Evolutionary conservation across 2,888 invertebrate genomes (phyloP).

Genomic region (Spisula subtruncata): DNA sequence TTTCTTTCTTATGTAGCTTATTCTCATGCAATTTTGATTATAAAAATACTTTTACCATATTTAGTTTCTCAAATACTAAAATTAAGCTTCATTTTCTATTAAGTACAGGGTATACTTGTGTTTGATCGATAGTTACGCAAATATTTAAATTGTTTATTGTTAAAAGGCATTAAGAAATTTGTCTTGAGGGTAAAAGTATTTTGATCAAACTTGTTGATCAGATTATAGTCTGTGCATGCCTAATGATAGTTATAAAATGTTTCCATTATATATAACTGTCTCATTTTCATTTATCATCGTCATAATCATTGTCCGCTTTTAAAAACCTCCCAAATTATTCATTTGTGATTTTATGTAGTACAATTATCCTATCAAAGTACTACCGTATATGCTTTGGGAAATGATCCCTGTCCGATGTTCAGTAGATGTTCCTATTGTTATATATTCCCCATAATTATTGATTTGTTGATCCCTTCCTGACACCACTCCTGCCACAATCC

Average conservation of each 20-base stretch:
- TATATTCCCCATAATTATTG: conserved; percentile 58
- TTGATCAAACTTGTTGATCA: conserved; percentile 37
- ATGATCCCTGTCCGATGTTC: conserved; percentile 46
- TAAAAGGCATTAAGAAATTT: neutral
- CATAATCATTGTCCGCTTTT: conserved; percentile 53
- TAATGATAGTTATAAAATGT: conserved; percentile 48
- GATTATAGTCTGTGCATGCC: conserved; percentile 46
- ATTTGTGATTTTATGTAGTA: conserved; percentile 62
- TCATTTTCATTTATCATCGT: conserved; percentile 32
- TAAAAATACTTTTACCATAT: conserved; percentile 12
- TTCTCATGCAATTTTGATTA: conserved; percentile 37
- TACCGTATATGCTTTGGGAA: conserved; percentile 54
- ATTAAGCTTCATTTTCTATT: neutral
- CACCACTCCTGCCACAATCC: conserved; percentile 51
- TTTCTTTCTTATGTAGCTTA: conserved; percentile 40
- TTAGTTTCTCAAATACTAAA: neutral
- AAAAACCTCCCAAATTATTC: conserved; percentile 50
- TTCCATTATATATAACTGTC: conserved; percentile 50
- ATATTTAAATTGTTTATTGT: conserved; percentile 11
- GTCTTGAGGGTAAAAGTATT: conserved; percentile 16
- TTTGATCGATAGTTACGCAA: neutral
- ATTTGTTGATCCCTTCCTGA: conserved; percentile 51
- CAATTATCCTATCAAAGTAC: conserved; percentile 42
- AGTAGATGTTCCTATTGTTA: conserved; percentile 49
- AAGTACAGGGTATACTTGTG: neutral